Conservation (phyloP, 2,888 invertebrate genomes). For the Cerastoderma edule region DNA sequence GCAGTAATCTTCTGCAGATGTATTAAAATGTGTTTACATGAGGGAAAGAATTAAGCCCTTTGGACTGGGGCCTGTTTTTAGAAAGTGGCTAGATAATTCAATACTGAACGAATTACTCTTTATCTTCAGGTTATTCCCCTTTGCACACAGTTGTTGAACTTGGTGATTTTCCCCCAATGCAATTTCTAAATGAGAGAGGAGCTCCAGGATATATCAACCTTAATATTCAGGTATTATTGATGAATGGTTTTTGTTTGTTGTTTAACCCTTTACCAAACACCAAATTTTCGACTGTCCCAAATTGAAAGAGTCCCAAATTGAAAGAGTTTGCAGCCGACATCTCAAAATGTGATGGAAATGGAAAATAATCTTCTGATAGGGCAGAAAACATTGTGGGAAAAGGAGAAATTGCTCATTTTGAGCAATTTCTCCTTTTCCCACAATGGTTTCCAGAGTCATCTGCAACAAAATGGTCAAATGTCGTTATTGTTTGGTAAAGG, state of each 20-base stretch:
- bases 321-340: too few relatives aligned
- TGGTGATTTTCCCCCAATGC: conserved; percentile 58
- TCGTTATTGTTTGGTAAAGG: background rate
- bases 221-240: conserved; percentile 63
- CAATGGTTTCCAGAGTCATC: background rate
- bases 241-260: background rate
- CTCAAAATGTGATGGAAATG: too few relatives aligned
- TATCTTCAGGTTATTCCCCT: conserved; percentile 71
- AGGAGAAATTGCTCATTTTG: conserved; percentile 1
- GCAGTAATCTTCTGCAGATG: too few relatives aligned
- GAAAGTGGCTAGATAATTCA: too few relatives aligned
- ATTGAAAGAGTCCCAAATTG: too few relatives aligned
- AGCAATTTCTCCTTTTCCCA: conserved; percentile 9
- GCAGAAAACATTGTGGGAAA: conserved; percentile 4
- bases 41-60: too few relatives aligned
- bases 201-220: conserved; percentile 56
- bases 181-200: conserved; percentile 58
- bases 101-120: too few relatives aligned
- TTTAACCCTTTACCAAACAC: too few relatives aligned
- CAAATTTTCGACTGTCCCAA: too few relatives aligned
- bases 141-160: conserved; percentile 72
- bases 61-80: too few relatives aligned
- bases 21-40: too few relatives aligned
- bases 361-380: too few relatives aligned
- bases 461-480: background rate